These are phyloP conservation scores for Andinoacara biseriatus DNA, from an alignment of 2,113 vertebrate genomes.

Conservation along the genomic window DNA sequence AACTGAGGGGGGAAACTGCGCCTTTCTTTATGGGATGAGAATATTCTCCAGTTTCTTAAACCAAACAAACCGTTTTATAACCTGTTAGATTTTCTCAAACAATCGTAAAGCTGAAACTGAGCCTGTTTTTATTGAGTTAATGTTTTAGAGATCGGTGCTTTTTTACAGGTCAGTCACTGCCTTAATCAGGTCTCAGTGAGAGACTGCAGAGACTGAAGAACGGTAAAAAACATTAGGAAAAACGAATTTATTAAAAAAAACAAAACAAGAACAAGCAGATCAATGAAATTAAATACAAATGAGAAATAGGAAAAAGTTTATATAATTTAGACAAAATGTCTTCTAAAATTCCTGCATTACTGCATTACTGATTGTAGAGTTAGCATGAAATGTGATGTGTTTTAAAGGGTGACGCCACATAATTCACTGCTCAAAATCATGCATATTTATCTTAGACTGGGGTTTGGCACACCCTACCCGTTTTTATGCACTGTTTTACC, in stretches of 20 bases:
- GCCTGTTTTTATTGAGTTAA: not conserved
- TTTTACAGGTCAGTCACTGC: not conserved
- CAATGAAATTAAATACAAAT: not conserved
- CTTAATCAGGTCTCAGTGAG: not conserved
- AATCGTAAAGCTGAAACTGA: not conserved
- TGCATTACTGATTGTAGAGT: not conserved
- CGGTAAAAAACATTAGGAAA: not conserved
- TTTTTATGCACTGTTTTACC: accelerated
- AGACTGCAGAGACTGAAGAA: not conserved
- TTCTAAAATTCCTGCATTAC: too few species aligned
- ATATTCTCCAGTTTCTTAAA: not conserved
- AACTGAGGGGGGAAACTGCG: not conserved
- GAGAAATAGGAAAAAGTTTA: not conserved
- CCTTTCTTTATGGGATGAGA: not conserved
- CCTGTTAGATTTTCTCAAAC: constrained; percentile 1
- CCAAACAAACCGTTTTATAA: not conserved
- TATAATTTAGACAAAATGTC: too few species aligned
- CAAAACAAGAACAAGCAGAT: not conserved
- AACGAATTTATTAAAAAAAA: not conserved
- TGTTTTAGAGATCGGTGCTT: not conserved
- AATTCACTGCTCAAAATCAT: not conserved
- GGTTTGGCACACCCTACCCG: not conserved
- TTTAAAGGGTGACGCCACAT: not conserved
- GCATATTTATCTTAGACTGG: not conserved
- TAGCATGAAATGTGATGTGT: not conserved